Evolutionary conservation across 2,113 vertebrate species (phyloP).

Genomic region (Helogale parvula): DNA sequence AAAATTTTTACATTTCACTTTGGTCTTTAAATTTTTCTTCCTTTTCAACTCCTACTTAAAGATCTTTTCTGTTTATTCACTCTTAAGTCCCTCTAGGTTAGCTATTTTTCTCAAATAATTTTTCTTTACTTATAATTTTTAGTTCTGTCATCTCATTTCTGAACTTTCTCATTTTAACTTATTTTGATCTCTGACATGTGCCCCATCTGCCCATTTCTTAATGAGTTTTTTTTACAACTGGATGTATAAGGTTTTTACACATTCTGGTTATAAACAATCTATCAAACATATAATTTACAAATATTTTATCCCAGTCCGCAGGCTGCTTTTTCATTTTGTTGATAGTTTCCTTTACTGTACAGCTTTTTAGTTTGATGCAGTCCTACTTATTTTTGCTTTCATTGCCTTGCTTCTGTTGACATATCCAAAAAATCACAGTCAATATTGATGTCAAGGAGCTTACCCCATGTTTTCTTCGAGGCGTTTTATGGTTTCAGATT

Average conservation of each 20-base stretch:
- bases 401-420: not conserved
- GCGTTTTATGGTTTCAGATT: not conserved
- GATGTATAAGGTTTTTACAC: not conserved
- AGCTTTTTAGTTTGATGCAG: not conserved
- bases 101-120: not conserved
- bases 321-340: not conserved
- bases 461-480: not conserved
- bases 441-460: not conserved
- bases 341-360: not conserved
- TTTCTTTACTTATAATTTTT: not conserved
- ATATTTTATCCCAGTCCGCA: not conserved
- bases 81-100: not conserved
- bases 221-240: no score
- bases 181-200: not conserved
- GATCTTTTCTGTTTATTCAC: not conserved
- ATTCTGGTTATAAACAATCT: not conserved
- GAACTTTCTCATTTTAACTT: conserved; percentile 27
- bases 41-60: not conserved
- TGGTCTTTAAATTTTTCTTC: not conserved
- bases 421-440: not conserved
- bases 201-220: not conserved
- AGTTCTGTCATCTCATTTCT: conserved; percentile 3
- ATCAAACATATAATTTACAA: not conserved
- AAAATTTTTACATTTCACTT: not conserved
- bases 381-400: not conserved